Percentiles rank a stretch among this genome's conserved stretches.
phyloP scores from a whole-genome alignment of 2,797 vertebrate species.

The Anableps anableps region DNA sequence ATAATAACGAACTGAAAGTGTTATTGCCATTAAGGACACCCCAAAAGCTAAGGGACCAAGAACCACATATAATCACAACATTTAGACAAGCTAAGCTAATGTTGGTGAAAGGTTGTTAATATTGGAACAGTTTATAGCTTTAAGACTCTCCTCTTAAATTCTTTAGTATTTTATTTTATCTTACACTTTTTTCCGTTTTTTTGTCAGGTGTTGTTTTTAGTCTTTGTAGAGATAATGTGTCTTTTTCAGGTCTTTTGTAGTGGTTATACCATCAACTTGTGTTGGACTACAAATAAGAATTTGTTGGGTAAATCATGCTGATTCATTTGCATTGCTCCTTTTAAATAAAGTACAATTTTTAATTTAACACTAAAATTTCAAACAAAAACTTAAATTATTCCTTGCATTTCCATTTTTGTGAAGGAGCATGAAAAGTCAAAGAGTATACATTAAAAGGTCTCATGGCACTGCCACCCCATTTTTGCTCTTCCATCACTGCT shows the following conservation, averaged over 20 bases:
- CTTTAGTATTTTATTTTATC: not conserved
- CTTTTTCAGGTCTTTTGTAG: no score
- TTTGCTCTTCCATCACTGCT: constrained; percentile 60
- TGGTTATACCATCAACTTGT: no score
- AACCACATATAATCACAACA: not conserved
- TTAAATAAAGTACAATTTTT: not conserved
- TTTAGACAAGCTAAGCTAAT: not conserved
- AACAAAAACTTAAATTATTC: not conserved
- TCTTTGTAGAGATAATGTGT: constrained; percentile 6
- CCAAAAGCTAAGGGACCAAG: no score
- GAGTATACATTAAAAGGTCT: constrained; percentile 44
- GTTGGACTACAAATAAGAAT: not conserved
- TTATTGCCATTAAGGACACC: not conserved
- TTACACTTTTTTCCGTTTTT: not conserved
- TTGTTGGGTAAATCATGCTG: not conserved
- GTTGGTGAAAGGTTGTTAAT: not conserved
- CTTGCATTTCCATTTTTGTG: constrained; percentile 35
- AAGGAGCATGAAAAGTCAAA: constrained; percentile 31
- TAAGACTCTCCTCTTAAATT: no score
- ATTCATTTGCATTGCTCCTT: not conserved
- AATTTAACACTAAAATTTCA: not conserved
- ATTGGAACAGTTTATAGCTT: no score
- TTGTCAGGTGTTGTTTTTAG: no score
- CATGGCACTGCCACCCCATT: constrained; percentile 64
- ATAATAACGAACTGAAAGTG: not conserved